These are phyloP conservation scores for Gisinianus flammeolus DNA, from an alignment of 2,888 invertebrate genomes.

Conservation along the genomic window DNA sequence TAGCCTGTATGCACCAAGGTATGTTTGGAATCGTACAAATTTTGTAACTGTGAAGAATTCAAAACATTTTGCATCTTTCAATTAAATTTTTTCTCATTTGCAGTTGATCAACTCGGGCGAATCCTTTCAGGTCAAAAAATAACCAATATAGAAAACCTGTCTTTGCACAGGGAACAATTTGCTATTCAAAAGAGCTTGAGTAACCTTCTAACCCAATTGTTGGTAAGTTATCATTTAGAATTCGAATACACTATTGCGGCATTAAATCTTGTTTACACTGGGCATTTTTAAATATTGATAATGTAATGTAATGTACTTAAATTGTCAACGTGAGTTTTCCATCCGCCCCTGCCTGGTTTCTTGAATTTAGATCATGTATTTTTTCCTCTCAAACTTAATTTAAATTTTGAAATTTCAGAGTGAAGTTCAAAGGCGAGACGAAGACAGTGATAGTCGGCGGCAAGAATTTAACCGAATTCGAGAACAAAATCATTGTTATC, in stretches of 20 bases:
- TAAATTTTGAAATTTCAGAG: slow-evolving; percentile 65
- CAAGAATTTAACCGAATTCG: slow-evolving; percentile 74
- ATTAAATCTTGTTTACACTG: slow-evolving; percentile 19
- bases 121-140: slow-evolving; percentile 56
- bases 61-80: not conserved
- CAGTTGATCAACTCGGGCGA: slow-evolving; percentile 56
- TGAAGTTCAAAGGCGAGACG: slow-evolving; percentile 75
- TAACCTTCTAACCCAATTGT: slow-evolving; percentile 72
- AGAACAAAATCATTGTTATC: slow-evolving; percentile 71
- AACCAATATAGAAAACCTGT: slow-evolving; percentile 58
- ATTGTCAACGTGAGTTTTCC: no score
- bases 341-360: no score
- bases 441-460: slow-evolving; percentile 75
- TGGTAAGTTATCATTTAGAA: slow-evolving; percentile 65
- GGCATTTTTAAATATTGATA: not conserved
- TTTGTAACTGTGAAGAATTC: no score
- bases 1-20: slow-evolving; percentile 73
- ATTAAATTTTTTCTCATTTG: slow-evolving; percentile 28
- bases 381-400: no score
- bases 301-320: no score
- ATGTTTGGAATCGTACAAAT: not conserved
- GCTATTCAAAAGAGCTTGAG: slow-evolving; percentile 71
- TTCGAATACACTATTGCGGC: not conserved
- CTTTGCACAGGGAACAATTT: slow-evolving; percentile 64
- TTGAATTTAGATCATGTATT: no score